Conservation (phyloP, 2,797 vertebrate species). For the Choloepus didactylus region DNA sequence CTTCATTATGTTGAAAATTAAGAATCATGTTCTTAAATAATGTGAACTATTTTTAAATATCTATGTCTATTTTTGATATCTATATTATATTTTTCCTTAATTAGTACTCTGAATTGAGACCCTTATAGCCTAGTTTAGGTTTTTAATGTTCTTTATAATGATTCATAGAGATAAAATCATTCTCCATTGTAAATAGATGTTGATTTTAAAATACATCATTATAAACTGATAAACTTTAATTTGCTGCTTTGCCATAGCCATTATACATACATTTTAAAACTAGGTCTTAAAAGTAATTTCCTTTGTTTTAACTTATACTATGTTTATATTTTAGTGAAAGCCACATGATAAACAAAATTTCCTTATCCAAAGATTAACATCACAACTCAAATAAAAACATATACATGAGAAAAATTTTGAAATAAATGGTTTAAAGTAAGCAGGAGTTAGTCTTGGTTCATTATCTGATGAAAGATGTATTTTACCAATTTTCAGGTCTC, state of each 20-base stretch:
- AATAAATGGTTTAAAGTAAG: slow-evolving; percentile 46
- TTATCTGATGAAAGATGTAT: slow-evolving; percentile 37
- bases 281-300: slow-evolving; percentile 74
- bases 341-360: slow-evolving; percentile 54
- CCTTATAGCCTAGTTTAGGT: slow-evolving; percentile 61
- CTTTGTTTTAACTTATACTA: slow-evolving; percentile 71
- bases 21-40: slow-evolving; percentile 48
- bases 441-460: slow-evolving; percentile 27
- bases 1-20: slow-evolving; percentile 80
- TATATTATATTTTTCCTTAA: slow-evolving; percentile 57
- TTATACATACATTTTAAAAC: slow-evolving; percentile 24
- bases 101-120: slow-evolving; percentile 65
- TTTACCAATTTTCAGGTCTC: slow-evolving; percentile 40
- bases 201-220: slow-evolving; percentile 78
- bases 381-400: slow-evolving; percentile 29
- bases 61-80: neutral
- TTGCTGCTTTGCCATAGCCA: slow-evolving; percentile 64
- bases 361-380: slow-evolving; percentile 58
- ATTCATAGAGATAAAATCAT: slow-evolving; percentile 72
- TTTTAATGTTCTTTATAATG: slow-evolving; percentile 73
- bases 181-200: slow-evolving; percentile 72
- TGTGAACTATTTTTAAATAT: slow-evolving; percentile 71
- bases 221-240: slow-evolving; percentile 68
- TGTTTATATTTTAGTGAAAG: slow-evolving; percentile 70
- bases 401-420: slow-evolving; percentile 18